Evolutionary conservation across 2,797 vertebrate genomes (phyloP), one percentile per base, ranked within the genome.

Genomic region (Vespertilio murinus): DNA sequence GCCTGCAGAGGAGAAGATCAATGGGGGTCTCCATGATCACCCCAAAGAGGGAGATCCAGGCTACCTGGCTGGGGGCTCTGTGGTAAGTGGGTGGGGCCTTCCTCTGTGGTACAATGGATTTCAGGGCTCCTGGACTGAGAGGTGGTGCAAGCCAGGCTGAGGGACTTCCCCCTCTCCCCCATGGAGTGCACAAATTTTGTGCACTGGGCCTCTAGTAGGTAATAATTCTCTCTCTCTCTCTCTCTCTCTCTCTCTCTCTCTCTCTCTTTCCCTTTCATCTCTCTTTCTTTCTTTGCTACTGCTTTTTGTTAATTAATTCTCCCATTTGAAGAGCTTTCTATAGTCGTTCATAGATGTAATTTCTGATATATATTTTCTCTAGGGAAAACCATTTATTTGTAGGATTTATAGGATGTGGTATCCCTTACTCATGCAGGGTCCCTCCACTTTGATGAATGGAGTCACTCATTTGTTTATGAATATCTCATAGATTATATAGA

Each of bases 231-330:
- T 81, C 4, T 42, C 23, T 70, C 16, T 65, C 38, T 69, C 7
- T 65, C 11, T 30, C 40, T 22, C 45, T 64, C 16, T 65, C 38
- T 61, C 20, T 6, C 49, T 52, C 17, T 52, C 49, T 20, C 47
- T 49, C 16, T 49, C 47, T 49, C 47, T 42, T 6, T 81, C 67
- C 20, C 52, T 81, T 47, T 80, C 3, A 25, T 82, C 8, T 82
- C 42, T 81, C 5, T 65, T 20, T 70, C 45, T 73, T 13, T 80
- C 16, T 35, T 42, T 45, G 23, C 47, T 74, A 35, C 77, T 74
- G 42, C 64, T 93, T 77, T 49, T 86, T 86, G 40, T 61, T 38
- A 33, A 64, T 59, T 86, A 86, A 42, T 77, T 93, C 28, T 73
- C 18, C 33, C 5, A 59, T 23, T 49, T 18, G 13, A 87, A 88